Conservation (phyloP, 2,888 invertebrate genomes). For the Synergus gifuensis region DNA sequence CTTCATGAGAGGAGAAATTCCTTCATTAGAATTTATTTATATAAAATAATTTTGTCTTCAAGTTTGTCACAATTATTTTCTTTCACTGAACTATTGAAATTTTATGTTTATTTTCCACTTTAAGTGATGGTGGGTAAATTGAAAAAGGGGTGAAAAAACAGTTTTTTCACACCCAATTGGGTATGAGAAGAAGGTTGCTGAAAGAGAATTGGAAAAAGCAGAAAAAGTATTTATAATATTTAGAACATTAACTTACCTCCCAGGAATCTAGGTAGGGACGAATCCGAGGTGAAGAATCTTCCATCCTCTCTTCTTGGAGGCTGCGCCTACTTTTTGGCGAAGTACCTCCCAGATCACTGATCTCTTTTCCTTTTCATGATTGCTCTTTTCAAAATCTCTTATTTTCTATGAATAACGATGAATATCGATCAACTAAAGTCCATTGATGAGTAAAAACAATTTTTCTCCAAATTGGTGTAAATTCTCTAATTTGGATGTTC, state of each 20-base stretch:
- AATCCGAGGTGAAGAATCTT: conserved; percentile 73
- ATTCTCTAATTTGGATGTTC: background rate
- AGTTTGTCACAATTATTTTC: background rate
- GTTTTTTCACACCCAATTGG: too few species aligned
- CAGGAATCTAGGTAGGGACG: conserved; percentile 75
- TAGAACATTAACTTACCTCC: conserved; percentile 69
- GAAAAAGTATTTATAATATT: background rate
- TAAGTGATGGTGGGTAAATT: too few species aligned
- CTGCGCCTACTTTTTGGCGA: conserved; percentile 13
- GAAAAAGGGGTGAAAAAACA: too few species aligned
- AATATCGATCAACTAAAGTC: conserved; percentile 14
- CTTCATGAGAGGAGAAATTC: too few species aligned
- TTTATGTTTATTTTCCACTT: too few species aligned
- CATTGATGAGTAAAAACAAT: conserved; percentile 5
- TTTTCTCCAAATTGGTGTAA: conserved; percentile 3
- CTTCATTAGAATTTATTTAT: background rate
- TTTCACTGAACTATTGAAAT: too few species aligned
- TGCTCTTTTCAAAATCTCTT: conserved; percentile 9
- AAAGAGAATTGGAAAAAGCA: too few species aligned
- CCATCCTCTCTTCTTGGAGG: conserved; percentile 63
- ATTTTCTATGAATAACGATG: background rate
- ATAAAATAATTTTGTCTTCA: background rate
- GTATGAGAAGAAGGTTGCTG: too few species aligned
- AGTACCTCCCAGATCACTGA: conserved; percentile 54
- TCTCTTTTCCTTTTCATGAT: conserved; percentile 62